A percentile compares a stretch with the other conserved stretches of the same genome.
These are phyloP conservation scores for Spodoptera littoralis DNA, from an alignment of 2,888 invertebrate genomes.

Conservation along the genomic window DNA sequence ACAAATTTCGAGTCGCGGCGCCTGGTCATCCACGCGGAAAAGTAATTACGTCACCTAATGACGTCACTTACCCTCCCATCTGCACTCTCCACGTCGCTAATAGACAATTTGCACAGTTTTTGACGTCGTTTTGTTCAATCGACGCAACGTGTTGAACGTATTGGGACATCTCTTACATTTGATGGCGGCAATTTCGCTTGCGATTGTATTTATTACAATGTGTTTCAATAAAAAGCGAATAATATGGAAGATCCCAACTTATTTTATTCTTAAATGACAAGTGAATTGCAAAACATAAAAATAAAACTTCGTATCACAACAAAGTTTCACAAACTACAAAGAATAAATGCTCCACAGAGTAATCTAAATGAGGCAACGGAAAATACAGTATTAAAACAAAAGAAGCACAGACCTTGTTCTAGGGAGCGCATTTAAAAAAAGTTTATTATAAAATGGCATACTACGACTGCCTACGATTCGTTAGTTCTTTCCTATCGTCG, in stretches of 20 bases:
- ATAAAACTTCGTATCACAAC: conserved; percentile 18
- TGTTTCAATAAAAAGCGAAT: conserved; percentile 28
- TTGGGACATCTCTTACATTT: conserved; percentile 43
- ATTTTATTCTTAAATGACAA: conserved; percentile 6
- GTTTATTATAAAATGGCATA: conserved; percentile 70
- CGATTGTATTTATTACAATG: conserved; percentile 32
- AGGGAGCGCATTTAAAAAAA: conserved; percentile 63
- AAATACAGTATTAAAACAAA: conserved; percentile 71
- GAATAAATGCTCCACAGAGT: conserved; percentile 58
- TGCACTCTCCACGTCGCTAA: conserved; percentile 72
- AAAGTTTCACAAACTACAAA: conserved; percentile 39
- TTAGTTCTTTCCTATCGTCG: conserved; percentile 70
- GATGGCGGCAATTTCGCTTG: conserved; percentile 37
- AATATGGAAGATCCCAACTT: conserved; percentile 1
- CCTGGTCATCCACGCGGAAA: conserved; percentile 86
- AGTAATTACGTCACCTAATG: conserved; percentile 87
- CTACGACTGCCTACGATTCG: conserved; percentile 66
- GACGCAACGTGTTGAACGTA: conserved; percentile 49
- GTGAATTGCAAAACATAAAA: conserved; percentile 4
- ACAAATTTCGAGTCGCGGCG: conserved; percentile 80
- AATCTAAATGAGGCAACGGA: conserved; percentile 65
- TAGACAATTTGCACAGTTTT: conserved; percentile 85
- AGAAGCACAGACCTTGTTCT: conserved; percentile 61
- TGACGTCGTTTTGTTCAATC: conserved; percentile 69
- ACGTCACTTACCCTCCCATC: conserved; percentile 82